Evolutionary conservation across 2,797 vertebrate genomes (phyloP).

Genomic region (Dendrocincla tyrannina): DNA sequence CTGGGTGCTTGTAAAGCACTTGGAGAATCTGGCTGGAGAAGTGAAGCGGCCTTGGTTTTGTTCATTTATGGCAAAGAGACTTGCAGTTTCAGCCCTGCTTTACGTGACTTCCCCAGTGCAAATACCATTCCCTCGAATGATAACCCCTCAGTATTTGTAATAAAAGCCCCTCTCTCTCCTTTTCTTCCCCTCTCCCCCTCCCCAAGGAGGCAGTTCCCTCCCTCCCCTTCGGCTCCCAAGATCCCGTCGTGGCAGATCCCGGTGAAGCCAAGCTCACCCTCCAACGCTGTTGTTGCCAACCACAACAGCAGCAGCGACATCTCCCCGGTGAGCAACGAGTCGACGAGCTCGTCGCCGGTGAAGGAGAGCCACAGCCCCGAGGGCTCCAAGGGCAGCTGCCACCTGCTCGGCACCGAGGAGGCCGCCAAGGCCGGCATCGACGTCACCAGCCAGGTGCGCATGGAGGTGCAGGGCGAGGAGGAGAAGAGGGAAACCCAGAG

Average conservation of each 20-base stretch:
- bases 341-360: constrained; percentile 84
- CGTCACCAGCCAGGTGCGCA: constrained; percentile 88
- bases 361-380: constrained; percentile 89
- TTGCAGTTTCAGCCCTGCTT: neutral
- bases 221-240: constrained; percentile 90
- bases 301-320: constrained; percentile 99
- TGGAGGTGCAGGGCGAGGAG: constrained; percentile 94
- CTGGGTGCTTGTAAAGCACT: constrained; percentile 21
- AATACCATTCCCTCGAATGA: neutral
- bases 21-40: constrained; percentile 16
- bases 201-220: constrained; percentile 92
- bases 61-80: constrained; percentile 18
- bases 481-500: constrained; percentile 80
- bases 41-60: constrained; percentile 13
- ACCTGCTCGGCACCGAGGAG: constrained; percentile 76
- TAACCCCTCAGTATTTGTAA: neutral
- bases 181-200: neutral
- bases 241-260: constrained; percentile 98
- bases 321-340: constrained; percentile 94
- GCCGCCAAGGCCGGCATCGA: constrained; percentile 75
- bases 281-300: constrained; percentile 78
- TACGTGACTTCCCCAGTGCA: neutral
- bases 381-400: constrained; percentile 78
- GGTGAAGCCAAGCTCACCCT: constrained; percentile 83
- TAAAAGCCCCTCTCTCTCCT: constrained; percentile 30